Evolutionary conservation across 1,140 invertebrate species (phyloP), one percentile per base, ranked within the genome.

Genomic region (Limonius californicus): DNA sequence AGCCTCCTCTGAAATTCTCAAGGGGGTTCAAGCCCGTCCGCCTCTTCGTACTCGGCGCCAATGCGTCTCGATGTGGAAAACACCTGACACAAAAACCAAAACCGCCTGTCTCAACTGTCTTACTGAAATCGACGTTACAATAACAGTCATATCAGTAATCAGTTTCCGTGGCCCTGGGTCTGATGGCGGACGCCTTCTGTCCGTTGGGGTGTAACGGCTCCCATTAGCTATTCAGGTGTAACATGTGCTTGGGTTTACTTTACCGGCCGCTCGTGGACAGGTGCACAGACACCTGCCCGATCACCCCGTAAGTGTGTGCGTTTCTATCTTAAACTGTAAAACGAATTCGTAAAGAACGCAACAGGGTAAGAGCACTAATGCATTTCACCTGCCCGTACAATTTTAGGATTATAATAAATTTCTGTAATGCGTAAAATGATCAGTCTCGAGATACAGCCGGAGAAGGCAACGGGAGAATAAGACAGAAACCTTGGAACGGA

Each of bases 221-320:
- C 53, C 53, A 55, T 55, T 32, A 55, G 12, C 53, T 55, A 55
- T 32, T 55, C 53, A 55, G 53, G 53, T 55, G 53, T 27, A 55
- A 55, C 53, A 55, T 55, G 27, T 55, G 53, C 53, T 14, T 32
- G 16, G 45, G 45, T 50, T 50, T 50, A 50, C 53, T 27, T 55
- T 32, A 32, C 27, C 53, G 53, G 20, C 53, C 53, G 53, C 27
- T 55, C 27, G 20, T 32, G 20, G 20, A 55, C 53, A 55, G 53
- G 53, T 55, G 53, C 53, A 32, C 27, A 32, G 2, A 32, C 53
- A 55, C 53, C 53, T 55, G 53, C 53, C 27, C 53, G 53, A 27
- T 23, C 21, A 32, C 45, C 45, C 45, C 12, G 15, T 50, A 50
- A 50, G 45, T 45, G 43, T 45, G n/a, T 14, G n/a, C n/a, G n/a